Conservation (phyloP, 2,113 vertebrate genomes). For the Anoura caudifer region DNA sequence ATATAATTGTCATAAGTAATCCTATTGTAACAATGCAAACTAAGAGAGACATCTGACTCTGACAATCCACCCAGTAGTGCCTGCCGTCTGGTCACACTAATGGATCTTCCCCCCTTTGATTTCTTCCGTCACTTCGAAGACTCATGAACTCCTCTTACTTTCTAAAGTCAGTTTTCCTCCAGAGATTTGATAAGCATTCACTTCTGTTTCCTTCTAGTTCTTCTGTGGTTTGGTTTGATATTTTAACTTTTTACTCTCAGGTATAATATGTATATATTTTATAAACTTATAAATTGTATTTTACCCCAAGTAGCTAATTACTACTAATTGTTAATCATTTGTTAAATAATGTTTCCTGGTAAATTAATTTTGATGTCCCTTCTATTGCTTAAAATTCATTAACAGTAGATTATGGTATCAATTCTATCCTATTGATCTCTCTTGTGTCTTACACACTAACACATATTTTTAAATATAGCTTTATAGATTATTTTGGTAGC, state of each 20-base stretch:
- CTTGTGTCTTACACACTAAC: not conserved
- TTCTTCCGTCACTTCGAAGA: not conserved
- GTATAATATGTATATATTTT: not conserved
- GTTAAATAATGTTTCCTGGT: not conserved
- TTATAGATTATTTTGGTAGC: not conserved
- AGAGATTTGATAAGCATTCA: not conserved
- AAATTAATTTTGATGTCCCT: not conserved
- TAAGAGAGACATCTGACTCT: not conserved
- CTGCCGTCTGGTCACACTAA: not conserved
- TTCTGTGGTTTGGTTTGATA: not conserved
- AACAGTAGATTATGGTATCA: not conserved
- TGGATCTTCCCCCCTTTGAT: not conserved
- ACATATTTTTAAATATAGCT: not conserved
- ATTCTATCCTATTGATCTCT: not conserved
- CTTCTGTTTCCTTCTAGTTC: not conserved
- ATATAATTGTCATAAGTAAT: constrained; percentile 4
- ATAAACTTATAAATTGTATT: not conserved
- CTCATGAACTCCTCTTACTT: not conserved
- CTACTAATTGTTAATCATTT: constrained; percentile 1
- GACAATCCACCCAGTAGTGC: not conserved
- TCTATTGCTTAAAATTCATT: not conserved
- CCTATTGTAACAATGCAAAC: not conserved
- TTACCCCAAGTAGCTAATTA: not conserved
- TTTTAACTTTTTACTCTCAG: not conserved
- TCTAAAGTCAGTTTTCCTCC: not conserved